Percentiles rank a stretch among this genome's conserved stretches.
phyloP scores from a whole-genome alignment of 2,797 vertebrate species.

The Bovichtus variegatus region DNA sequence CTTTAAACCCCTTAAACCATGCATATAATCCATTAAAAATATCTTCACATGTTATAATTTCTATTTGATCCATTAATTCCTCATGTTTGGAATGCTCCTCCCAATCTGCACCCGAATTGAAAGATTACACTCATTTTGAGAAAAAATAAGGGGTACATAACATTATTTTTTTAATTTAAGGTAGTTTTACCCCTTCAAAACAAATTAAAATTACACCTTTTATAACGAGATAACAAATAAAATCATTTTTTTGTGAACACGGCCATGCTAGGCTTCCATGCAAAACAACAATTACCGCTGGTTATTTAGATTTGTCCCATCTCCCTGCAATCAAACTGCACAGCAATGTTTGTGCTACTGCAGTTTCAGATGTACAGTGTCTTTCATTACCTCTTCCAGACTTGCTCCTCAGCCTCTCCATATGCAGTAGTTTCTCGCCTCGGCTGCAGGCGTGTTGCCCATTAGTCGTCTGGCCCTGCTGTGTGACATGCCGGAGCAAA shows the following conservation, averaged over 20 bases:
- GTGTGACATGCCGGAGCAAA: conserved; percentile 24
- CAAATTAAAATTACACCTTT: background rate
- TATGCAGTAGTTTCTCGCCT: conserved; percentile 5
- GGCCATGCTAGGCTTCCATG: background rate
- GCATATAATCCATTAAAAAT: background rate
- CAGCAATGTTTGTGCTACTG: background rate
- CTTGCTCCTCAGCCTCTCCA: conserved; percentile 24
- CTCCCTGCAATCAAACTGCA: background rate
- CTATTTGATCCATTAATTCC: rapidly evolving
- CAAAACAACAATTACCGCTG: background rate
- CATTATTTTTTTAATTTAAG: background rate
- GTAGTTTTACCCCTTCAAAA: background rate
- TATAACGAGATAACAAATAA: background rate
- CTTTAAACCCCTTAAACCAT: background rate
- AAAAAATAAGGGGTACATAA: background rate
- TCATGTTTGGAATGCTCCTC: background rate
- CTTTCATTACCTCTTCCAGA: background rate
- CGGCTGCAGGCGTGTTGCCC: conserved; percentile 10
- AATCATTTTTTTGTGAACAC: background rate
- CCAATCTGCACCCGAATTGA: background rate
- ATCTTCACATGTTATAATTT: background rate
- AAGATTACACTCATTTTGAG: too few species aligned
- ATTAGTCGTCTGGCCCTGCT: conserved; percentile 45
- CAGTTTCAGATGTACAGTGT: background rate
- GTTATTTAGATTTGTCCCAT: background rate